These are phyloP conservation scores for Iphiclides podalirius DNA, from an alignment of 2,888 invertebrate genomes.

Conservation along the genomic window DNA sequence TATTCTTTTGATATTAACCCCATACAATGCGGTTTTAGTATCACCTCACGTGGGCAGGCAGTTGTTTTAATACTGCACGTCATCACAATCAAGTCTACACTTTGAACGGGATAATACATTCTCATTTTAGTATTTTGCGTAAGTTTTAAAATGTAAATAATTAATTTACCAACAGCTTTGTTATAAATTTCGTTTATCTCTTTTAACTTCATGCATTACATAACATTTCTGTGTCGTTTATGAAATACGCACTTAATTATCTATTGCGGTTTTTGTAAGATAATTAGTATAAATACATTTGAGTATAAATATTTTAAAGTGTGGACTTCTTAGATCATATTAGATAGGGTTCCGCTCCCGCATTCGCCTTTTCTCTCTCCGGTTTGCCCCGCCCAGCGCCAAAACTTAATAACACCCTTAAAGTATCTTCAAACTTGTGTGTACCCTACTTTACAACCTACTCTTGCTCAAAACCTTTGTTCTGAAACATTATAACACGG, in stretches of 20 bases:
- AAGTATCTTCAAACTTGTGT: constrained; percentile 48
- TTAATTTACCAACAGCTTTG: too few species aligned
- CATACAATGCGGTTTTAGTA: constrained; percentile 45
- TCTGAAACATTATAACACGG: constrained; percentile 52
- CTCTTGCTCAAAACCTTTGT: constrained; percentile 54
- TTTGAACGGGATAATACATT: constrained; percentile 57
- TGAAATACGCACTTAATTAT: too few species aligned
- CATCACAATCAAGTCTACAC: constrained; percentile 62
- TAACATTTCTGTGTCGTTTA: too few species aligned
- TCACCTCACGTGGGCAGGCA: constrained; percentile 60
- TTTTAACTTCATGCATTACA: too few species aligned
- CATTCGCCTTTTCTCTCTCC: constrained; percentile 49
- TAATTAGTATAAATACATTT: too few species aligned
- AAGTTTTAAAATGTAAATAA: too few species aligned
- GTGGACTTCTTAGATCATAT: constrained; percentile 60
- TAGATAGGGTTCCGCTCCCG: constrained; percentile 58
- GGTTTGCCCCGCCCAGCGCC: constrained; percentile 78
- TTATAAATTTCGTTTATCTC: too few species aligned
- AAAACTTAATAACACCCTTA: constrained; percentile 57
- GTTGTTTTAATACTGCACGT: constrained; percentile 68
- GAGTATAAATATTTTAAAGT: constrained; percentile 63
- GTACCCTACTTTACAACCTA: constrained; percentile 62
- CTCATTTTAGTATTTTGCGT: too few species aligned
- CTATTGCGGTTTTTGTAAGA: too few species aligned
- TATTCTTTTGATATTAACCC: constrained; percentile 49